These are phyloP conservation scores for Pediacus dermestoides DNA, from an alignment of 2,888 invertebrate species.

Conservation along the genomic window DNA sequence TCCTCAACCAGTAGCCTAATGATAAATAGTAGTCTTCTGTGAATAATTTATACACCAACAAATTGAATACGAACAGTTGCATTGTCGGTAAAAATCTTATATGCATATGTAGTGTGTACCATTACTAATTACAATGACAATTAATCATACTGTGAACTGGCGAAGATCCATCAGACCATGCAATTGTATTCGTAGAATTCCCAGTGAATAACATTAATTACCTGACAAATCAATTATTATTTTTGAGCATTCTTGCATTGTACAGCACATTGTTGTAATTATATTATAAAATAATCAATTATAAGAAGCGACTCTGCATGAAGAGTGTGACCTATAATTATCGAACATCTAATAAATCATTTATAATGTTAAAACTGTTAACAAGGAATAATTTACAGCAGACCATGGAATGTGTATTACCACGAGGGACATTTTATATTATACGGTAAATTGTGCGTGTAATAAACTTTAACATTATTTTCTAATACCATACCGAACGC, in stretches of 20 bases:
- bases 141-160: too few species aligned
- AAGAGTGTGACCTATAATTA: conserved; percentile 28
- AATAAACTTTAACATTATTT: conserved; percentile 19
- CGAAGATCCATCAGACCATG: too few species aligned
- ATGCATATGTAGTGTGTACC: too few species aligned
- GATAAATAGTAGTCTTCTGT: too few species aligned
- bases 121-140: too few species aligned
- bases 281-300: conserved; percentile 21
- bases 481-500: conserved; percentile 12
- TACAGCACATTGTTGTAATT: conserved; percentile 1
- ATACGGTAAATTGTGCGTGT: conserved; percentile 19
- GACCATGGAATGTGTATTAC: conserved; percentile 23
- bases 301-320: conserved; percentile 19
- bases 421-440: conserved; percentile 26
- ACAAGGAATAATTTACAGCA: conserved; percentile 28
- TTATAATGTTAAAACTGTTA: conserved; percentile 26
- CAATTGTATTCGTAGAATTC: too few species aligned
- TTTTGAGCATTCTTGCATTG: too few species aligned
- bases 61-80: too few species aligned
- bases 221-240: conserved; percentile 1
- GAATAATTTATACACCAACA: too few species aligned
- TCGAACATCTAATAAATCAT: conserved; percentile 27
- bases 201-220: too few species aligned
- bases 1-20: too few species aligned
- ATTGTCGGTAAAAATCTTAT: too few species aligned